Evolutionary conservation across 1,140 invertebrate genomes (phyloP).

Genomic region (Brachionus rubens): DNA sequence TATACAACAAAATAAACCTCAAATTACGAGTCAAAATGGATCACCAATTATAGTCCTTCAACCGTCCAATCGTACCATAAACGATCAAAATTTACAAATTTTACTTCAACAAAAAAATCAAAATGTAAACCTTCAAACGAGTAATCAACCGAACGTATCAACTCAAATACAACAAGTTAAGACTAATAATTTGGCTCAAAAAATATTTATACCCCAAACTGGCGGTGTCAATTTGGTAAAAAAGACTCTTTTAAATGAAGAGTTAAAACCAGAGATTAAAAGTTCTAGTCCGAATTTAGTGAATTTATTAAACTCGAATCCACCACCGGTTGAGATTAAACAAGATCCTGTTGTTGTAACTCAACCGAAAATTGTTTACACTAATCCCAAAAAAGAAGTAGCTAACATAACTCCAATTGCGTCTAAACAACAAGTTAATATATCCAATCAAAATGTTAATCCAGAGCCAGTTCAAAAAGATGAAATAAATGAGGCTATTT

Average conservation of each 20-base stretch:
- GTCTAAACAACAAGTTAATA: not conserved
- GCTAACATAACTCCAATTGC: slow-evolving; percentile 13
- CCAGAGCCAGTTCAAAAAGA: not conserved
- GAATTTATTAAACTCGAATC: slow-evolving; percentile 1
- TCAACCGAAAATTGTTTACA: not conserved
- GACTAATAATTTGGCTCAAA: not conserved
- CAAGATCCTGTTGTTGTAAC: not conserved
- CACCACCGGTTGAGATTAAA: not conserved
- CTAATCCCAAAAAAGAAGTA: slow-evolving; percentile 1
- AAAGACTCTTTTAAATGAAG: not conserved
- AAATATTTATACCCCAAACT: not conserved
- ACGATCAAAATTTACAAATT: slow-evolving; percentile 33
- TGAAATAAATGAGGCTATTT: slow-evolving; percentile 3
- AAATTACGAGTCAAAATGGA: slow-evolving; percentile 23
- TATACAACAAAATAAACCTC: slow-evolving; percentile 6
- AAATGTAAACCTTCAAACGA: not conserved
- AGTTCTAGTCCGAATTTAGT: slow-evolving; percentile 32
- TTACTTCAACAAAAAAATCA: slow-evolving; percentile 10
- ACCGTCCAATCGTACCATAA: not conserved
- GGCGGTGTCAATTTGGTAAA: too few relatives aligned
- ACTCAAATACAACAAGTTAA: slow-evolving; percentile 5
- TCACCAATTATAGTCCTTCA: not conserved
- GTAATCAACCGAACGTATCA: not conserved
- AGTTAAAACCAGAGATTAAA: not conserved
- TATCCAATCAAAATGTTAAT: too few relatives aligned